Evolutionary conservation across 2,888 invertebrate species (phyloP), one percentile per base, ranked within the genome.

Genomic region (Orthosia incerta): DNA sequence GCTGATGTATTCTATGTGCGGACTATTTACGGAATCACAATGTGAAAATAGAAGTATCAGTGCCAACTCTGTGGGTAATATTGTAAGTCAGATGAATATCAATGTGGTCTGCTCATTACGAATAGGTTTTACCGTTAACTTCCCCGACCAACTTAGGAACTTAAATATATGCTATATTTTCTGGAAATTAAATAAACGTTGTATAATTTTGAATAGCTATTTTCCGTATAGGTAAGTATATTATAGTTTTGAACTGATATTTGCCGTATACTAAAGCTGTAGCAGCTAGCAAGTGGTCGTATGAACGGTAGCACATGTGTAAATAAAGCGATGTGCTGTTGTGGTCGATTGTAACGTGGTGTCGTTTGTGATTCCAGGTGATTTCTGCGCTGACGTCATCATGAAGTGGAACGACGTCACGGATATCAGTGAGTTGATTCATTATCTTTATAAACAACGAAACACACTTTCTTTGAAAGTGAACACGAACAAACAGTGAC

Each of bases 331-430:
- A 4, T 51, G 46, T 57, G 13, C 13, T 81, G 18, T 39, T 55
- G 55, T 46, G 23, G 23, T 39, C 26, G 64, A 56, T 56, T 48
- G 18, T 82, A 69, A 84, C 46, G 13, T 48, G 18, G 55, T 65
- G 4, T 64, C 81, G 74, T 74, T 77, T 84, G 88, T 88, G 86
- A 74, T 95, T 95, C 53, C 95, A 96, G 96, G 95, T 91, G 96
- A 95, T 86, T 94, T 93, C 87, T 95, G 94, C 89, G 92, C 95
- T 66, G 96, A 96, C 95, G 95, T 95, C 91, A 94, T 95, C 89
- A 96, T 96, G 96, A 96, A 96, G 94, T 96, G 96, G 96, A 95
- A 95, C 92, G 95, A 96, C 91, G 94, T 94, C 89, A 95, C 96
- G 72, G 95, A 96, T 90, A 95, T 95, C 90, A 95, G 96, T 96